Percentiles rank a stretch among this genome's conserved stretches.
phyloP scores from a whole-genome alignment of 2,113 vertebrate genomes.

The Burhinus oedicnemus region DNA sequence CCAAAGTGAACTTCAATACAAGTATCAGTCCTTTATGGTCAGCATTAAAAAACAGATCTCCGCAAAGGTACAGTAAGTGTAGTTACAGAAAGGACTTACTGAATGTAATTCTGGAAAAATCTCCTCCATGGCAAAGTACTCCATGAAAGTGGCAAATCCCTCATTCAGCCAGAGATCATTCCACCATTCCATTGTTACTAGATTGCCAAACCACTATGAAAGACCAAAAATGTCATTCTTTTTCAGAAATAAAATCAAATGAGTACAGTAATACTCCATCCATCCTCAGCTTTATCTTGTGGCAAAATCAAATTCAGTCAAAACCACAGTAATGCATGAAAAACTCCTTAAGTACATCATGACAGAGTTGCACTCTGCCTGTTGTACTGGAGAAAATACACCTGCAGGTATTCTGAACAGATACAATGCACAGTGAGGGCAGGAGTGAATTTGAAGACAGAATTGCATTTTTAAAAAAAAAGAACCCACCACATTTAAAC shows the following conservation, averaged over 20 bases:
- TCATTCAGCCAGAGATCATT: conserved; percentile 97
- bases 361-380: background rate
- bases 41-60: background rate
- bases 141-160: conserved; percentile 97
- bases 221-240: background rate
- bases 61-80: background rate
- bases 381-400: background rate
- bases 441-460: background rate
- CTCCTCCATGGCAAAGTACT: conserved; percentile 85
- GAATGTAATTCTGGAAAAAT: conserved; percentile 80
- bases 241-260: background rate
- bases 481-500: background rate
- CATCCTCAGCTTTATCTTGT: background rate
- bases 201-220: conserved; percentile 94
- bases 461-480: background rate
- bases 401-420: background rate
- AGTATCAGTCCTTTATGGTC: background rate
- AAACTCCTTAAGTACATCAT: fast-evolving
- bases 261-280: background rate
- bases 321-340: background rate
- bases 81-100: conserved; percentile 76
- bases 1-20: background rate
- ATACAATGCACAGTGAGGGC: background rate
- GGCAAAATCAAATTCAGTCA: background rate
- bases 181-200: conserved; percentile 98